Evolutionary conservation across 1,140 invertebrate genomes (phyloP).

Genomic region (Drosophila guanche): DNA sequence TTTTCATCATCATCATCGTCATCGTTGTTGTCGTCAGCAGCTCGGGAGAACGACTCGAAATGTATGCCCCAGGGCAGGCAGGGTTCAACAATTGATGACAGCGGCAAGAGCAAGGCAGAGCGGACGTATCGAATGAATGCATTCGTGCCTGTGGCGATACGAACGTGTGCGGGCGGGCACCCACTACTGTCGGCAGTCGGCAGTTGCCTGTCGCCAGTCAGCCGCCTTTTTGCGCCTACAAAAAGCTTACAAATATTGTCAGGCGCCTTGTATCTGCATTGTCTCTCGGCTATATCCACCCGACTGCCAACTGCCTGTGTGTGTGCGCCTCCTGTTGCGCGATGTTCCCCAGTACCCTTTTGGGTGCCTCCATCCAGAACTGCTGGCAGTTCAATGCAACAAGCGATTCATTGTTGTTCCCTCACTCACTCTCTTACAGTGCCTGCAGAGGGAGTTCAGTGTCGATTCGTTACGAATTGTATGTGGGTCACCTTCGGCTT

Average conservation of each 20-base stretch:
- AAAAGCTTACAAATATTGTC: slow-evolving; percentile 52
- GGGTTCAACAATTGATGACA: slow-evolving; percentile 15
- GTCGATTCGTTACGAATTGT: slow-evolving; percentile 49
- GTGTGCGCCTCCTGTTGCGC: slow-evolving; percentile 66
- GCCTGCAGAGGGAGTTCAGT: slow-evolving; percentile 11
- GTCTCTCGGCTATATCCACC: slow-evolving; percentile 14
- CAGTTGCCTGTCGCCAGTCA: too few species aligned
- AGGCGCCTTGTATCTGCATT: slow-evolving; percentile 41
- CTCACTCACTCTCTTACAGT: not conserved
- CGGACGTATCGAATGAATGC: slow-evolving; percentile 7
- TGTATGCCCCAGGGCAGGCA: slow-evolving; percentile 21
- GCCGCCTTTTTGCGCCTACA: slow-evolving; percentile 21
- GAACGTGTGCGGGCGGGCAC: slow-evolving; percentile 3
- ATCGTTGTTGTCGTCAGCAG: not conserved
- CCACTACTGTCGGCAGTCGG: too few species aligned
- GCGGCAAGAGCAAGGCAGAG: not conserved
- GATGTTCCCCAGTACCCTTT: slow-evolving; percentile 5
- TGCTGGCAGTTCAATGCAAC: slow-evolving; percentile 47
- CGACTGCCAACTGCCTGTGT: too few species aligned
- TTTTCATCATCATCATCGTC: slow-evolving; percentile 22
- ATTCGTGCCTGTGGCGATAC: slow-evolving; percentile 18
- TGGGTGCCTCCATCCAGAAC: slow-evolving; percentile 8
- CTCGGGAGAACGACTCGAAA: slow-evolving; percentile 10
- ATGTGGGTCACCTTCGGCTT: slow-evolving; percentile 58
- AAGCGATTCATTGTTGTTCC: slow-evolving; percentile 50